phyloP scores from a whole-genome alignment of 2,797 vertebrate genomes.

The Oreochromis mossambicus region DNA sequence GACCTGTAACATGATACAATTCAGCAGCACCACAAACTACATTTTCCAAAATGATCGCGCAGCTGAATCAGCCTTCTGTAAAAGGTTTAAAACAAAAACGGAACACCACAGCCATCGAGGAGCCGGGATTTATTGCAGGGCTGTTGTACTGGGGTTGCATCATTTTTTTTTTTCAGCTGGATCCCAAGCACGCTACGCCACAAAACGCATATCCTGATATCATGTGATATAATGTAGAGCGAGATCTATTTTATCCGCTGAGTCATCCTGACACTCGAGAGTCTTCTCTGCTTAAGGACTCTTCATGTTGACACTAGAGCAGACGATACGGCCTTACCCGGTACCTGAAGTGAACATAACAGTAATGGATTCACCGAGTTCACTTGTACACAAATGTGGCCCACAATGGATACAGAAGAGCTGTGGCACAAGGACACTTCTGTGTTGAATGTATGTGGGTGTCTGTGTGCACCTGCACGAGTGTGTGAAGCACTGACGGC shows the following conservation, averaged over 20 bases:
- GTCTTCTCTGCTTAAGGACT: conserved; percentile 16
- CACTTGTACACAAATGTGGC: conserved; percentile 11
- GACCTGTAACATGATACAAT: not conserved
- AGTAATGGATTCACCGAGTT: conserved; percentile 34
- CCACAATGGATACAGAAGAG: conserved; percentile 20
- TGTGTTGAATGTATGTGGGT: not conserved
- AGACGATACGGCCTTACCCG: not conserved
- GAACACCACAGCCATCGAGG: not conserved
- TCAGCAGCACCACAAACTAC: not conserved
- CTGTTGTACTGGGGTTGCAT: not conserved
- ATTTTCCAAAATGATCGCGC: not conserved
- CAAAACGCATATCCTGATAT: not conserved
- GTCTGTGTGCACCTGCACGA: not conserved
- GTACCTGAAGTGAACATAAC: conserved; percentile 20
- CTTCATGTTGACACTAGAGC: conserved; percentile 23
- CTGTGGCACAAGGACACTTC: conserved; percentile 21
- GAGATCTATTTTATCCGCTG: not conserved
- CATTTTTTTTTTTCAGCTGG: not conserved
- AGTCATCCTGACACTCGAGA: conserved; percentile 10
- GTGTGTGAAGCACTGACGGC: conserved; percentile 11
- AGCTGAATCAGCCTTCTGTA: not conserved
- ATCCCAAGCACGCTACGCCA: not conserved
- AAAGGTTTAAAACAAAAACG: not conserved
- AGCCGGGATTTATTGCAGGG: not conserved
- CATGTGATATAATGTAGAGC: not conserved